Evolutionary conservation across 2,113 vertebrate genomes (phyloP), one percentile per base, ranked within the genome.

Genomic region (Chionodraco myersi): DNA sequence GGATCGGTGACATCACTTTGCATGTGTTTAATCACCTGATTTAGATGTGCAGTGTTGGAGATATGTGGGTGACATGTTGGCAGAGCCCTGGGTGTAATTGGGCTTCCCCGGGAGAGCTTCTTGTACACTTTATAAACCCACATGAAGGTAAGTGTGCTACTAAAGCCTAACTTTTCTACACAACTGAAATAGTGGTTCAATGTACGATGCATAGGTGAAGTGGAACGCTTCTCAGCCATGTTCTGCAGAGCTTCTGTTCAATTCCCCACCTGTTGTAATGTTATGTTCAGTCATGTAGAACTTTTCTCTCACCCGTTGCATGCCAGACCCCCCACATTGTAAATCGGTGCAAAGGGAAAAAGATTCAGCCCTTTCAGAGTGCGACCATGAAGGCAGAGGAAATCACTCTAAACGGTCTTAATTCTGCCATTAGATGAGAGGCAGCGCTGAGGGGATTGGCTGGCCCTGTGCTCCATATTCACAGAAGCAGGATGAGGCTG

Each of bases 371-470:
- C 89, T 92, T 94, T 88, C 65, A 92, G 89, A 91, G 91, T 92
- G 89, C 71, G 79, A 85, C 91, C 81, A 89, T 87, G 93, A 92
- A 93, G 93, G 90, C 92, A 90, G 90, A 91, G 86, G 89, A 98
- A 98, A 98, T 98, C 96, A 97, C 96, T 97, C 95, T 96, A 97
- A 99, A 99, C 96, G 96, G 96, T 97, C 95, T 96, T 98, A 98
- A 98, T 99, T 97, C 96, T 96, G 96, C 97, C 96, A 97, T 99
- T 98, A 98, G 96, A 95, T 94, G 75, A 96, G 96, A 96, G 95
- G 95, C 94, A 97, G 93, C 65, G 60, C 88, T 65, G 88, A 82
- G 85, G 95, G 96, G 97, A 97, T 97, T 96, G 96, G 96, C 96
- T 96, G 96, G 95, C 94, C 93, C 91, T 93, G 89, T 93, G 94